A percentile compares a stretch with the other conserved stretches of the same genome.
Evolutionary conservation across 2,888 invertebrate genomes (phyloP).

Genomic region (Cryptosula pallasiana): DNA sequence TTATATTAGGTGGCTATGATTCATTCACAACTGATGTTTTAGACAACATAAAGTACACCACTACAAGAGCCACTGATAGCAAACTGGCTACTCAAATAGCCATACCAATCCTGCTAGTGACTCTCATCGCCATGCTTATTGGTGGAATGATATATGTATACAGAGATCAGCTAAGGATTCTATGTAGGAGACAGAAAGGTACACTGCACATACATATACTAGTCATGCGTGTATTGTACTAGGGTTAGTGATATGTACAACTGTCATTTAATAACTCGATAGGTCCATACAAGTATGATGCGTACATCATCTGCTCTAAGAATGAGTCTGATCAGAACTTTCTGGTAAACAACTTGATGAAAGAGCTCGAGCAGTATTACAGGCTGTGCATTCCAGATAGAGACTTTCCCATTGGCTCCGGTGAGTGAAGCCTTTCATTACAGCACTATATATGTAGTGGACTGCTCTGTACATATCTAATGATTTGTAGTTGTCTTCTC

Average conservation of each 20-base stretch:
- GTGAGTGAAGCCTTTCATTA: no score
- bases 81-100: neutral
- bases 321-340: neutral
- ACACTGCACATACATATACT: no score
- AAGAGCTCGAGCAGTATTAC: neutral
- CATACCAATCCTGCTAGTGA: neutral
- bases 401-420: conserved; percentile 21
- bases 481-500: no score
- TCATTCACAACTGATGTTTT: no score
- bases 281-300: neutral
- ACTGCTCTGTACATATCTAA: no score
- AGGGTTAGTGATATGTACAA: no score
- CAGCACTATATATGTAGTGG: no score
- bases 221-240: no score
- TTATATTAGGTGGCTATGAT: no score
- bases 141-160: neutral
- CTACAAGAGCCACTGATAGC: neutral
- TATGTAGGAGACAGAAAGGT: neutral
- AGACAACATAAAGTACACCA: no score
- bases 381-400: conserved; percentile 8
- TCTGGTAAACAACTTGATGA: neutral
- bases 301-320: conserved; percentile 14
- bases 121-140: neutral
- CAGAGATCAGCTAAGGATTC: neutral
- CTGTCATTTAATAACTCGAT: no score